These are phyloP conservation scores for Coelogynopora nodosa DNA, from an alignment of 2,888 invertebrate species.

Conservation along the genomic window DNA sequence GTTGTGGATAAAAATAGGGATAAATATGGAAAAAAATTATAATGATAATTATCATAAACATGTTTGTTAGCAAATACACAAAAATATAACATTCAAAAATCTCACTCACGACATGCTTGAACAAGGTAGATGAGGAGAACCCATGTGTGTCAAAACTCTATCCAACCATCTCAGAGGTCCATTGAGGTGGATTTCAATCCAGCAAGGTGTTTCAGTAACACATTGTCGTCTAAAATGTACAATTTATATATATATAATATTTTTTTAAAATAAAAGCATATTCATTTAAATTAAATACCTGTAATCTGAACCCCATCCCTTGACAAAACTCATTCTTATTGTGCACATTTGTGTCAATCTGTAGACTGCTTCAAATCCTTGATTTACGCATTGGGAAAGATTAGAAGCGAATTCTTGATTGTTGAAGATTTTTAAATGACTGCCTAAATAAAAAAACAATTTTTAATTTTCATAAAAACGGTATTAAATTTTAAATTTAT, in stretches of 20 bases:
- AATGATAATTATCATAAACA: too few relatives aligned
- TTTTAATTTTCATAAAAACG: background rate
- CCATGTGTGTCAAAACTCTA: constrained; percentile 88
- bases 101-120: too few relatives aligned
- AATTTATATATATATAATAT: background rate
- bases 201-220: constrained; percentile 94
- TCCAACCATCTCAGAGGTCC: constrained; percentile 95
- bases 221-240: constrained; percentile 76
- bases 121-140: constrained; percentile 52
- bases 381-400: constrained; percentile 86
- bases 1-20: too few relatives aligned
- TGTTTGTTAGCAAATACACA: too few relatives aligned
- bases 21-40: too few relatives aligned
- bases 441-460: constrained; percentile 68
- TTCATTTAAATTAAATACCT: constrained; percentile 65
- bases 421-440: constrained; percentile 96
- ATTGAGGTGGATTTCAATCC: constrained; percentile 96
- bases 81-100: too few relatives aligned
- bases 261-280: background rate
- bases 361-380: constrained; percentile 97
- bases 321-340: constrained; percentile 96
- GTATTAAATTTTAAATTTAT: background rate
- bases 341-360: constrained; percentile 96
- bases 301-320: constrained; percentile 95
- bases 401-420: constrained; percentile 95